Conservation (phyloP, 2,113 vertebrate genomes). For the Nothocercus nigrocapillus region DNA sequence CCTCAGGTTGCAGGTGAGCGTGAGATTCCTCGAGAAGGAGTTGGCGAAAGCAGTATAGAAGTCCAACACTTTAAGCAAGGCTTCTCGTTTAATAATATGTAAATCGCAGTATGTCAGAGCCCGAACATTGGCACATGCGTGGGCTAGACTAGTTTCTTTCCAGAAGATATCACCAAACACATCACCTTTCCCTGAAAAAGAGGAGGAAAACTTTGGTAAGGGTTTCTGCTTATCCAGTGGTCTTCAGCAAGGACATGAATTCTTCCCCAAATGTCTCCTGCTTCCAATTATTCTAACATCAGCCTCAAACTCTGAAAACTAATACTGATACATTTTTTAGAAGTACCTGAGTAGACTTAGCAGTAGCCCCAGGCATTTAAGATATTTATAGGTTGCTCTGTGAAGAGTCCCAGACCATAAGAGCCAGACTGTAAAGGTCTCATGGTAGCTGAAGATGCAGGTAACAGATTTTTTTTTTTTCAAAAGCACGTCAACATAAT, state of each 20-base stretch:
- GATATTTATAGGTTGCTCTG: background rate
- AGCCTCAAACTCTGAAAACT: background rate
- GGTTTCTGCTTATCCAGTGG: background rate
- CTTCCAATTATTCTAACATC: background rate
- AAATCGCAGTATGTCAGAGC: constrained; percentile 96
- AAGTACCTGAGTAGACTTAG: background rate
- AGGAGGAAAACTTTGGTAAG: background rate
- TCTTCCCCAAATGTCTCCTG: background rate
- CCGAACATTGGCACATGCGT: constrained; percentile 92
- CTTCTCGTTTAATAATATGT: constrained; percentile 94
- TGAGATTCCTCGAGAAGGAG: constrained; percentile 95
- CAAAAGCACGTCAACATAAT: background rate
- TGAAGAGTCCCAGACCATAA: background rate
- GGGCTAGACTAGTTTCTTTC: constrained; percentile 94
- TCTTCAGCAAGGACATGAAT: background rate
- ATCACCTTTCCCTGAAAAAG: constrained; percentile 92
- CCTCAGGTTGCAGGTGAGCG: constrained; percentile 95
- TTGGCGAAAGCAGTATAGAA: constrained; percentile 96
- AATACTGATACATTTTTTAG: background rate
- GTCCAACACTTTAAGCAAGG: constrained; percentile 94
- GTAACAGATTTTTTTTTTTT: background rate
- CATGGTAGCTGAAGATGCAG: background rate
- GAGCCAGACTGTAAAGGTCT: background rate
- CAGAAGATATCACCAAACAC: constrained; percentile 98
- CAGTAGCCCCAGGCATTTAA: background rate